Evolutionary conservation across 2,888 invertebrate genomes (phyloP).

Genomic region (Taphrorychus bicolor): DNA sequence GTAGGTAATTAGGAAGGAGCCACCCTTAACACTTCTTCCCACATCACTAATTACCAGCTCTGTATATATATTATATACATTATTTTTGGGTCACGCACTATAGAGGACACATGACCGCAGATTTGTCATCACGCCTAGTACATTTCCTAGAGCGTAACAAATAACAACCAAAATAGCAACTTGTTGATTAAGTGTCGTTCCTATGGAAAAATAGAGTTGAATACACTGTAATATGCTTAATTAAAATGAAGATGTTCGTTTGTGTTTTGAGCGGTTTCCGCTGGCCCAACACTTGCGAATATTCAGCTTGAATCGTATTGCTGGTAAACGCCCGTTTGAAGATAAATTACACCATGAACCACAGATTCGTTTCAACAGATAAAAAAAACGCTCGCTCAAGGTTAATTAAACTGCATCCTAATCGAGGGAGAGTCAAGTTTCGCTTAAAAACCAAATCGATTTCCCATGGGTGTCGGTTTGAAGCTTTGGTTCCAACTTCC

Average conservation of each 20-base stretch:
- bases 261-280: not conserved
- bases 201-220: not conserved
- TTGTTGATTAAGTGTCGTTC: not conserved
- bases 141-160: not conserved
- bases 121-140: not conserved
- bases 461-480: slow-evolving; percentile 4
- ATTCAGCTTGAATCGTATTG: too few species aligned
- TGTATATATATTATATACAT: too few species aligned
- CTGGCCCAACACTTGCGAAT: not conserved
- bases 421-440: slow-evolving; percentile 8
- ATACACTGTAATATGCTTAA: not conserved
- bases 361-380: too few species aligned
- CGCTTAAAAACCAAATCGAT: not conserved
- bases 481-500: not conserved
- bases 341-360: too few species aligned
- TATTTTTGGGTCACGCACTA: not conserved
- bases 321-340: too few species aligned
- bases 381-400: slow-evolving; percentile 4
- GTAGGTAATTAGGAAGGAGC: not conserved
- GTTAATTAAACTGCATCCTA: slow-evolving; percentile 16
- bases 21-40: too few species aligned
- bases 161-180: not conserved
- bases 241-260: not conserved
- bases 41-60: too few species aligned
- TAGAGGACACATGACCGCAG: not conserved